Evolutionary conservation across 2,888 invertebrate genomes (phyloP), one percentile per base, ranked within the genome.

Genomic region (Oscheius myriophilus): DNA sequence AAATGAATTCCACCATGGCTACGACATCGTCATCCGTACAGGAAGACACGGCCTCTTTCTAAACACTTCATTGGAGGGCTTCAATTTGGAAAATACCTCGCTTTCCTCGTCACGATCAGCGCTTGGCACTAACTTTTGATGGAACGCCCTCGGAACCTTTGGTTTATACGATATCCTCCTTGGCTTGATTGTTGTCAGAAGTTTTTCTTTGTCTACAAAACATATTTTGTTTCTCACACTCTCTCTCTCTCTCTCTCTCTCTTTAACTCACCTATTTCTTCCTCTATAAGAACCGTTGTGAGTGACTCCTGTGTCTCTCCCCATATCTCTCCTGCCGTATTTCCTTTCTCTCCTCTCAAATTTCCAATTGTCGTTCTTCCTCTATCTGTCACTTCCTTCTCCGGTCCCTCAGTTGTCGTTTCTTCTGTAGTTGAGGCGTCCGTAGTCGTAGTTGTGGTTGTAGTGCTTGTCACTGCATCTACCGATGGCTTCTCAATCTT

Each of bases 1-100:
- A 62, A 49, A 62, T 49, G 25, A 62, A 62, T 26, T 62, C 62
- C 4, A 62, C 52, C 62, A 62, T 62, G 14, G 52, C 49, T 12
- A 62, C 39, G 14, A 51, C 39, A 51, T 52, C 51, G 51, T 62
- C 52, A 25, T 49, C 62, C 18, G 51, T 23, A 62, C 62, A 62
- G 39, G 18, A 23, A 18, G 26, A 23, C 14, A 23, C 52, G n/a
- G 52, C 52, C 14, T 23, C 52, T n/a, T 25, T 33, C 62, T 62
- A 14, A 49, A 61, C n/a, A n/a, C n/a, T n/a, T n/a, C n/a, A n/a
- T n/a, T n/a, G 23, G 7, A 12, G 7, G 23, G 39, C 1, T 7
- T 16, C 23, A 33, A 2, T 25, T 26, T 59, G 7, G 21, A 4
- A 43, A 12, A 43, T 41, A 42, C 16, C 33, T 42, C 21, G 6